Conservation (phyloP, 2,888 invertebrate species). For the Lysandra bellargus region DNA sequence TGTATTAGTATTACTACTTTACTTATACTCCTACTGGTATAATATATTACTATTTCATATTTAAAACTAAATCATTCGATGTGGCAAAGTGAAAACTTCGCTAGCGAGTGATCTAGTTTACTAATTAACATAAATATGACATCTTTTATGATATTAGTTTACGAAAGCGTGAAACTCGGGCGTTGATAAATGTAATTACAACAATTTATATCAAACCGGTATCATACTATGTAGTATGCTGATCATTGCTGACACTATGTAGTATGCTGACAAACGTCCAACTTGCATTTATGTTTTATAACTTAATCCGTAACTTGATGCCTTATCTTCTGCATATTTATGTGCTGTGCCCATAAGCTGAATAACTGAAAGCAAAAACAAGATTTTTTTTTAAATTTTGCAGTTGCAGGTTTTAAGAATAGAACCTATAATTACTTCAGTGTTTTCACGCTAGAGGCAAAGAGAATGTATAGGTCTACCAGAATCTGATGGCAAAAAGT, state of each 20-base stretch:
- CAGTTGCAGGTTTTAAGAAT: too few species aligned
- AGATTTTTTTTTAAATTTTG: too few species aligned
- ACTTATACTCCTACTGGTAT: not conserved
- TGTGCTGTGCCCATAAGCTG: not conserved
- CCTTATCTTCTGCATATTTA: not conserved
- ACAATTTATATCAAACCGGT: constrained; percentile 19
- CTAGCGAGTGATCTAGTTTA: not conserved
- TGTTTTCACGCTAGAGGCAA: too few species aligned
- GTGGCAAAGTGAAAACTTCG: not conserved
- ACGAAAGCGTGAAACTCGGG: constrained; percentile 9
- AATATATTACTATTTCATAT: not conserved
- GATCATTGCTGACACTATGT: not conserved
- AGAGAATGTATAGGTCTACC: too few species aligned
- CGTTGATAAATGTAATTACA: constrained; percentile 18
- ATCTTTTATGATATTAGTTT: constrained; percentile 20
- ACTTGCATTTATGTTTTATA: not conserved
- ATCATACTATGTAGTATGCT: not conserved
- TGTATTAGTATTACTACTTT: too few species aligned
- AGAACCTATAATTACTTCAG: too few species aligned
- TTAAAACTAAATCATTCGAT: not conserved
- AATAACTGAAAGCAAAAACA: not conserved
- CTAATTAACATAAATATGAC: constrained; percentile 25
- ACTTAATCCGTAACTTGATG: constrained; percentile 17
- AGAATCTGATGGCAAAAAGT: too few species aligned
- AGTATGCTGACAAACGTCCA: not conserved